Base-by-base conservation (phyloP, 2,113 vertebrate genomes). In the Platysternon megacephalum region DNA sequence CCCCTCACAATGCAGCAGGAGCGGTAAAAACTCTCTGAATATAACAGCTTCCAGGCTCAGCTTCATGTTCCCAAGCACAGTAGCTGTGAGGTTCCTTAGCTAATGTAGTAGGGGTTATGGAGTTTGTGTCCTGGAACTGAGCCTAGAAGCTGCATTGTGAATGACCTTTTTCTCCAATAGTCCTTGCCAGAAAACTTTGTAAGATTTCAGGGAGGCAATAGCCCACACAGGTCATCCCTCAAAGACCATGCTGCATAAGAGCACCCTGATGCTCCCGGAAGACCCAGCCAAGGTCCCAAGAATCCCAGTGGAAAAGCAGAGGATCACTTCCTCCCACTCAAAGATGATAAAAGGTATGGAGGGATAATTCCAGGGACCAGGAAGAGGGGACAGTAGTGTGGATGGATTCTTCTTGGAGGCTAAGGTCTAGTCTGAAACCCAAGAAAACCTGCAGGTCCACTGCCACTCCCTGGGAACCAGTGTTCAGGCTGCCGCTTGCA, bases 11-110 rank as follows among this genome's bases (percentile, higher is more conserved):
- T 87, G 91, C 90, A 91, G 82, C 90, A 80, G 72, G 0, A 16
- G 93, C 91, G 91, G 91, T 95, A 94, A 92, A 53, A 97, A 93
- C 95, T 94, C 93, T 93, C 95, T 89, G 88, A 90, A 80, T 94
- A 90, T 87, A 82, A 88, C 89, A 94, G 89, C 93, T 92, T 83
- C 81, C 84, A 93, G 90, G 91, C 94, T 87, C 95, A 96, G n/a
- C 68, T 74, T 74, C n/a, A 24, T n/a, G 74, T 78, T 76, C 72
- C 24, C 2, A 4, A 42, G 21, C 86, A 82, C 90, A 79, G 80
- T 61, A 35, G 53, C 78, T 87, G 44, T 26, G 39, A 61, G 55
- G 78, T 72, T 95, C 81, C 90, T 89, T 94, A 96, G 85, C 85
- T 82, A 46, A 0, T 28, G 39, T 24, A 44, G 1, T 3, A 92